A percentile compares a stretch with the other conserved stretches of the same genome.
These are phyloP conservation scores for Cnemophilus loriae DNA, from an alignment of 2,113 vertebrate genomes.

Conservation along the genomic window DNA sequence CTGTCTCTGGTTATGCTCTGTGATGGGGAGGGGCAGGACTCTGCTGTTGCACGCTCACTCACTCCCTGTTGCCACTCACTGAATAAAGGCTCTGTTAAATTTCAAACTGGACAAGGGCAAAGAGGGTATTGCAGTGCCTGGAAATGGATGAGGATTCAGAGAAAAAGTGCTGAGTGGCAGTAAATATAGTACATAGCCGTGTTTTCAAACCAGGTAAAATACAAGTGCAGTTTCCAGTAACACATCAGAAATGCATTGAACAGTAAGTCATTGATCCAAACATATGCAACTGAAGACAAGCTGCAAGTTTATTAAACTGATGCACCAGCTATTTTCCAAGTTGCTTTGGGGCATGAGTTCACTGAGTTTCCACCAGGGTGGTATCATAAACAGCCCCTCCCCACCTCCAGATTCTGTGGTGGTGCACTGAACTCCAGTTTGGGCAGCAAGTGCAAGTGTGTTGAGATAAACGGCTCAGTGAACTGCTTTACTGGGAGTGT, in stretches of 20 bases:
- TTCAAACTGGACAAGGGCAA: background rate
- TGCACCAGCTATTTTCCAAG: background rate
- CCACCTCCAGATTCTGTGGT: background rate
- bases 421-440: background rate
- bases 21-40: background rate
- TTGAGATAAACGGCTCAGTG: background rate
- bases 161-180: background rate
- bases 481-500: background rate
- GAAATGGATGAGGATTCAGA: background rate
- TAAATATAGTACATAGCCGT: background rate
- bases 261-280: background rate
- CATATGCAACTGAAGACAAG: background rate
- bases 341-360: background rate
- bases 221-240: background rate
- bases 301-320: background rate
- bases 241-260: background rate
- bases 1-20: background rate
- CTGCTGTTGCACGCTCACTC: background rate
- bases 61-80: background rate
- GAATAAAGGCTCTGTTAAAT: background rate
- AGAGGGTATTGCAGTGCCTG: background rate
- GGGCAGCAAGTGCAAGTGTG: background rate
- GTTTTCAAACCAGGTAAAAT: background rate
- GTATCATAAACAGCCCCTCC: background rate
- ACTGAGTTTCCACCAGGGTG: background rate